phyloP scores from a whole-genome alignment of 1,140 invertebrate species.

The Coptotermes formosanus region DNA sequence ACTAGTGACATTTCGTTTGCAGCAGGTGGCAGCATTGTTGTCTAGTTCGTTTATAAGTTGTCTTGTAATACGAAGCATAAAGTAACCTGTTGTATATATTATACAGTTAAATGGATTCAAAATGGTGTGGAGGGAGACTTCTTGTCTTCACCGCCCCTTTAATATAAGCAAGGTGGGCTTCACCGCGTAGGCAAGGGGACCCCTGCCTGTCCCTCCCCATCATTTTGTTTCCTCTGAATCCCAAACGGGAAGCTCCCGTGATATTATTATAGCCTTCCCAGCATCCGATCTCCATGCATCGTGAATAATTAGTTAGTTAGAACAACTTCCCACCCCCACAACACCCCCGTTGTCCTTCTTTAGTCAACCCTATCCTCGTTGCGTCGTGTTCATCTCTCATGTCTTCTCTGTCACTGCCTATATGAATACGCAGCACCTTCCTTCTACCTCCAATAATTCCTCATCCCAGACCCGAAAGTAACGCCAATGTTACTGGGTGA shows the following conservation, averaged over 20 bases:
- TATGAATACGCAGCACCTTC: neutral
- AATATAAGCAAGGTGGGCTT: neutral
- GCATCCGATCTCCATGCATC: constrained; percentile 20
- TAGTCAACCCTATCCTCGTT: constrained; percentile 4
- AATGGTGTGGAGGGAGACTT: neutral
- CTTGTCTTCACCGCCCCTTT: constrained; percentile 27
- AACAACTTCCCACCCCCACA: constrained; percentile 24
- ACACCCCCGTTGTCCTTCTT: neutral
- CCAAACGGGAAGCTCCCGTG: neutral
- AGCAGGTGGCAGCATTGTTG: neutral
- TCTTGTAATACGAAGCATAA: neutral
- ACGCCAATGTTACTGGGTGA: neutral
- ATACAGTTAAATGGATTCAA: constrained; percentile 24
- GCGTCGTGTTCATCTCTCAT: constrained; percentile 14
- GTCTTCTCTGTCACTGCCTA: constrained; percentile 8
- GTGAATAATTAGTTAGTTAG: constrained; percentile 34
- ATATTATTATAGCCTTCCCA: constrained; percentile 18
- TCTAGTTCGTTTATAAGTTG: neutral
- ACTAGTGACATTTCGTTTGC: neutral
- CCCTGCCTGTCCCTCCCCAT: constrained; percentile 21
- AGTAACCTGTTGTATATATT: neutral
- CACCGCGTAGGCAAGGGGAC: constrained; percentile 18
- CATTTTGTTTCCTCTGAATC: neutral
- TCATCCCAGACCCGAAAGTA: neutral
- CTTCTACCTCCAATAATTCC: neutral